Conservation (phyloP, 2,113 vertebrate genomes). For the Craseonycteris thonglongyai region DNA sequence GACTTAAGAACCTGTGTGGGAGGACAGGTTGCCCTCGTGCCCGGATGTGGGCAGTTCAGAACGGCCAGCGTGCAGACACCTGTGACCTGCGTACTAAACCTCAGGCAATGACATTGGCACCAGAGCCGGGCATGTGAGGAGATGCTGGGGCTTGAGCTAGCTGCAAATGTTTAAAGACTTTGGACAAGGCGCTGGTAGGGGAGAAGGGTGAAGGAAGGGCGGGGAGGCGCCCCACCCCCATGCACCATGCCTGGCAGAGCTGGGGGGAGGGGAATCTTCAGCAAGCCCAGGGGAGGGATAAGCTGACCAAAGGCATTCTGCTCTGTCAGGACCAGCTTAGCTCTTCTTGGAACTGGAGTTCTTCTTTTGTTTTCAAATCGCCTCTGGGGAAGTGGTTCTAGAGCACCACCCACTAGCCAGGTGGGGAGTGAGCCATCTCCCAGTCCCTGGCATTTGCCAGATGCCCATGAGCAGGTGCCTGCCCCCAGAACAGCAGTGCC, state of each 20-base stretch:
- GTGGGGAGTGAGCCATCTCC: accelerated
- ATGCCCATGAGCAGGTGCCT: not conserved
- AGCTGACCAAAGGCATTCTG: not conserved
- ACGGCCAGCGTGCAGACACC: accelerated
- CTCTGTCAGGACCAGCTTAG: not conserved
- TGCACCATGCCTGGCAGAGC: not conserved
- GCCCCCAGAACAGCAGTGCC: not conserved
- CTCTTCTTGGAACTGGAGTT: not conserved
- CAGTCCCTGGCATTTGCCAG: accelerated
- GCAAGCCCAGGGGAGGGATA: too few relatives aligned
- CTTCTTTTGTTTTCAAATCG: too few relatives aligned
- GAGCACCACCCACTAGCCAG: not conserved
- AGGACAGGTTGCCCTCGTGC: not conserved
- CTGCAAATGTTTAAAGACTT: not conserved
- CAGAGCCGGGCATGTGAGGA: not conserved
- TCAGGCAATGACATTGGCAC: not conserved
- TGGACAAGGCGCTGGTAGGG: not conserved
- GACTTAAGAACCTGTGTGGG: not conserved
- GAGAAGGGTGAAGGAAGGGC: not conserved
- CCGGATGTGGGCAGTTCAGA: not conserved
- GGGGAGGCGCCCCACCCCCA: not conserved
- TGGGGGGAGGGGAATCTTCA: too few relatives aligned
- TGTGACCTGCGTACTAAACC: not conserved
- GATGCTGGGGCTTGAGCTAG: not conserved
- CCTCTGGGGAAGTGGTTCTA: not conserved